These are phyloP conservation scores for Patella depressa DNA, from an alignment of 2,888 invertebrate genomes.

Conservation along the genomic window DNA sequence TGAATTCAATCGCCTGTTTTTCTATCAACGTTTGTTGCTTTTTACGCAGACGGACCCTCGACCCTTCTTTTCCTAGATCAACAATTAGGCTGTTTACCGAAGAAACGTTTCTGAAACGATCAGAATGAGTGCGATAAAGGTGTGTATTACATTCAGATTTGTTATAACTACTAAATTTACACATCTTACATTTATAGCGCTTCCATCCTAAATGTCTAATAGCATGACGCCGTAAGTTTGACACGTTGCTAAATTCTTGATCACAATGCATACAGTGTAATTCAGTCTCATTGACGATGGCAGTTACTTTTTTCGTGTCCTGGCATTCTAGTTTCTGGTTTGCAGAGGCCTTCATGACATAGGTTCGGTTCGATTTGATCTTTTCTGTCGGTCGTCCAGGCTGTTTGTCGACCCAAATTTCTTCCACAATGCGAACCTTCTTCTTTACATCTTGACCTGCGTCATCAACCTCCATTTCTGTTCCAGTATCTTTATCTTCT, in stretches of 20 bases:
- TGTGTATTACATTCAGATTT: conserved; percentile 60
- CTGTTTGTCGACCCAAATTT: conserved; percentile 47
- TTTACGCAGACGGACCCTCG: conserved; percentile 41
- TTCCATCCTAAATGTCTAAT: conserved; percentile 81
- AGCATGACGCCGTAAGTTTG: conserved; percentile 83
- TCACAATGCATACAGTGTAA: conserved; percentile 65
- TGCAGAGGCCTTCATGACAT: conserved; percentile 41
- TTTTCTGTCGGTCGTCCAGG: conserved; percentile 42
- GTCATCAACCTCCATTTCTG: conserved; percentile 16
- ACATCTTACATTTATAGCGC: conserved; percentile 83
- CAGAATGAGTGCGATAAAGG: conserved; percentile 50
- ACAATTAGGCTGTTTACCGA: conserved; percentile 40
- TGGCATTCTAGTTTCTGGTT: conserved; percentile 43
- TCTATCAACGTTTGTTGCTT: conserved; percentile 42
- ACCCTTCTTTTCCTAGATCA: conserved; percentile 56
- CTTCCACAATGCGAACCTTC: conserved; percentile 34
- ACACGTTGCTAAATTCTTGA: conserved; percentile 72
- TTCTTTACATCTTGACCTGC: conserved; percentile 19
- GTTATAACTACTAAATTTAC: conserved; percentile 74
- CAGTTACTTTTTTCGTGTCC: conserved; percentile 53
- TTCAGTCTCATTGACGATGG: conserved; percentile 56
- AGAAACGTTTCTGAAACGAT: conserved; percentile 25
- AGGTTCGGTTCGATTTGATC: conserved; percentile 37
- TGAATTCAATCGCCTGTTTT: conserved; percentile 3
- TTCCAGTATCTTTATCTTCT: conserved; percentile 21